Evolutionary conservation across 2,888 invertebrate species (phyloP).

Genomic region (Microplitis manilae): DNA sequence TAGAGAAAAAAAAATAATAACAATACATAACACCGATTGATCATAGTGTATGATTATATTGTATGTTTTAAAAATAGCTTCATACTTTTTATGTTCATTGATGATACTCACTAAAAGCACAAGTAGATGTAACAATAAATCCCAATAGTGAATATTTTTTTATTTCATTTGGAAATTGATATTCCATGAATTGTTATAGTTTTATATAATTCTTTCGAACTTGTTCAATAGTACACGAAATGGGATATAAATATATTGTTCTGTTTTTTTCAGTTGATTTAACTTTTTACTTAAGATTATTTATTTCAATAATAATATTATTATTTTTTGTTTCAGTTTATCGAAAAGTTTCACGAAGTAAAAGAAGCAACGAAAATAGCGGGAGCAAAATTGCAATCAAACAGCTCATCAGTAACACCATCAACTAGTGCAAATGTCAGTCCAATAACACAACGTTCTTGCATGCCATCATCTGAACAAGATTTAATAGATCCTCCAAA

Average conservation of each 20-base stretch:
- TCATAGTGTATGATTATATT: no score
- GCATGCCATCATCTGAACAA: slow-evolving; percentile 72
- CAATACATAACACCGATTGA: no score
- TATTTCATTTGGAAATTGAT: not conserved
- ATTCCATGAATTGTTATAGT: not conserved
- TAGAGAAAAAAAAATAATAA: no score
- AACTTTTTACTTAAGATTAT: slow-evolving; percentile 41
- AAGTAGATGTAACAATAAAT: not conserved
- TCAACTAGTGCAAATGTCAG: slow-evolving; percentile 91
- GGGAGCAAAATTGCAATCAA: slow-evolving; percentile 76
- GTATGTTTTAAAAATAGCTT: not conserved
- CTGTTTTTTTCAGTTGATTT: not conserved
- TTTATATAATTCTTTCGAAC: not conserved
- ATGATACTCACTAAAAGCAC: no score
- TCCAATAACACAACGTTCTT: slow-evolving; percentile 82
- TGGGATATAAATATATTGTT: not conserved
- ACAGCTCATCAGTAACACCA: slow-evolving; percentile 83
- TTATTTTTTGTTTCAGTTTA: slow-evolving; percentile 79
- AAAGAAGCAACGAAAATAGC: slow-evolving; percentile 92
- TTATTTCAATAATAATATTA: slow-evolving; percentile 22
- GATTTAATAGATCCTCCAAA: slow-evolving; percentile 74
- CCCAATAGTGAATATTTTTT: not conserved
- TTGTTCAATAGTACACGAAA: not conserved
- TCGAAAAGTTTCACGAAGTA: slow-evolving; percentile 98
- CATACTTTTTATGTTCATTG: not conserved